These are phyloP conservation scores for Smittia aterrima DNA, from an alignment of 2,888 invertebrate species.

Conservation along the genomic window DNA sequence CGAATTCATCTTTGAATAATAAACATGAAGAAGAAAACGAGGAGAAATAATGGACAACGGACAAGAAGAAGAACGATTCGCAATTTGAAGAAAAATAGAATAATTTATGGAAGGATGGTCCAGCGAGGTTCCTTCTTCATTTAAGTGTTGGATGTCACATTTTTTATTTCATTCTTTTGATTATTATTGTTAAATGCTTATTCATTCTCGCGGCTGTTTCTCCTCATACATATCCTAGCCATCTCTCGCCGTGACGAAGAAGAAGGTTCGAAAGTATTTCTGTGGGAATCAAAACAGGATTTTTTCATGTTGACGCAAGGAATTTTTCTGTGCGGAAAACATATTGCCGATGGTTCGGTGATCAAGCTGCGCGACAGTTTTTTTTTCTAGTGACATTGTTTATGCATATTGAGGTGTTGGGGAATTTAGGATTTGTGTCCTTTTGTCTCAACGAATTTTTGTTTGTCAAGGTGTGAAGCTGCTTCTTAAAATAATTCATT, in stretches of 20 bases:
- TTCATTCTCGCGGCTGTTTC: conserved; percentile 21
- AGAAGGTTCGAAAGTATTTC: conserved; percentile 45
- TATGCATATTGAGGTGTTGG: conserved; percentile 10
- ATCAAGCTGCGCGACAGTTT: conserved; percentile 21
- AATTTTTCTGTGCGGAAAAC: conserved; percentile 10
- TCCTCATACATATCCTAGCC: conserved; percentile 14
- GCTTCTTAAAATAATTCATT: no score
- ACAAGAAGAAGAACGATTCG: background rate
- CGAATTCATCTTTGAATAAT: background rate
- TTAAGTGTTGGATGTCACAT: conserved; percentile 55
- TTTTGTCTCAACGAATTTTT: background rate
- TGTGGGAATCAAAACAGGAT: conserved; percentile 56
- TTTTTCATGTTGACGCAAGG: conserved; percentile 41
- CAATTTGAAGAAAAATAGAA: conserved; percentile 28
- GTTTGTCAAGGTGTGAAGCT: no score
- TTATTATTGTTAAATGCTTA: conserved; percentile 36
- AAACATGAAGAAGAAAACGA: background rate
- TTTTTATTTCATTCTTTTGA: conserved; percentile 44
- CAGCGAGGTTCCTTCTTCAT: conserved; percentile 40
- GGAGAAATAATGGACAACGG: conserved; percentile 20
- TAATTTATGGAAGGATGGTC: conserved; percentile 42
- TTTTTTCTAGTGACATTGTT: conserved; percentile 6
- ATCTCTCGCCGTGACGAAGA: conserved; percentile 20
- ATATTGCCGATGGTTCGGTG: background rate
- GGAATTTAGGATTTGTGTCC: conserved; percentile 5